Evolutionary conservation across 2,113 vertebrate species (phyloP).

Genomic region (Bolborhynchus lineola): DNA sequence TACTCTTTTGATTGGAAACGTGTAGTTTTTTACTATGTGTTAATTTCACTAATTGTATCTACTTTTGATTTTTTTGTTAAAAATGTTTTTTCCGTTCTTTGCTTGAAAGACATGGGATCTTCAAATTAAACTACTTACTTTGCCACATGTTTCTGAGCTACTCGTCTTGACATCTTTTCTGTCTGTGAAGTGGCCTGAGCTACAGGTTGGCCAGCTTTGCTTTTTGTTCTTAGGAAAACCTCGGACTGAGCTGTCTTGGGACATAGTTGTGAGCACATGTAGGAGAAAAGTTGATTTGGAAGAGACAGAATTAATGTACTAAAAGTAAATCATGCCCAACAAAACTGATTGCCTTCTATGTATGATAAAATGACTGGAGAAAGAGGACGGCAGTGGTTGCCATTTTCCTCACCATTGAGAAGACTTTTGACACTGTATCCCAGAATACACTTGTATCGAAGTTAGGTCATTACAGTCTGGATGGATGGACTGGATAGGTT

Average conservation of each 20-base stretch:
- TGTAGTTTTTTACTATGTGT: not conserved
- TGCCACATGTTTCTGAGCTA: not conserved
- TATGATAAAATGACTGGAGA: not conserved
- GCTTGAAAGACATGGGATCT: fast-evolving
- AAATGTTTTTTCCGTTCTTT: not conserved
- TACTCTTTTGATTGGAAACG: not conserved
- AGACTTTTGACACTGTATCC: not conserved
- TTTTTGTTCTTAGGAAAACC: not conserved
- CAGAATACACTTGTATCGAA: not conserved
- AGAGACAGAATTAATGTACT: not conserved
- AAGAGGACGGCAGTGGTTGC: not conserved
- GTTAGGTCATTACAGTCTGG: not conserved
- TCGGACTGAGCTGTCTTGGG: not conserved
- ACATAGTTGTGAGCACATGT: no score
- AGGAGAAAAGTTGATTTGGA: not conserved
- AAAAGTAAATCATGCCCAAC: not conserved
- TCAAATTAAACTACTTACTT: not conserved
- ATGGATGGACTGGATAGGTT: not conserved
- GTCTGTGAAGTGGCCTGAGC: not conserved
- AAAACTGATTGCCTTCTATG: not conserved
- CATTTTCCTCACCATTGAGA: not conserved
- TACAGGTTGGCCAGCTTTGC: not conserved
- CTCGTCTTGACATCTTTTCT: not conserved
- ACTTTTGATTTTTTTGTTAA: not conserved
- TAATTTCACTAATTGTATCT: not conserved